phyloP scores from a whole-genome alignment of 2,113 vertebrate species.

The Caloenas nicobarica region DNA sequence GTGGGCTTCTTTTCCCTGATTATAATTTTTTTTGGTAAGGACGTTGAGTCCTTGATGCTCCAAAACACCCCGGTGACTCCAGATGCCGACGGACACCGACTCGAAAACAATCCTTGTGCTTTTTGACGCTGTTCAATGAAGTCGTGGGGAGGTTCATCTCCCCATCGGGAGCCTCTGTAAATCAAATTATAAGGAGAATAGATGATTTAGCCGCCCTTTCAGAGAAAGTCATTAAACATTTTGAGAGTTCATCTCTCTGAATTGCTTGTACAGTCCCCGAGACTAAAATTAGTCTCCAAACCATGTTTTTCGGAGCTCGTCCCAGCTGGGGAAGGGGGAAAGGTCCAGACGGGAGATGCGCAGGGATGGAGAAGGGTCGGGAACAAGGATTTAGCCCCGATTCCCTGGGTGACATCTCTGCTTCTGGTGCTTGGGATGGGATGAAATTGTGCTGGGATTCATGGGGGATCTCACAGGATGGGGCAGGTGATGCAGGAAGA shows the following conservation, averaged over 20 bases:
- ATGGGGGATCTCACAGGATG: accelerated
- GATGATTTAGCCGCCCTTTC: background rate
- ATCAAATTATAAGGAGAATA: background rate
- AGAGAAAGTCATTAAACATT: background rate
- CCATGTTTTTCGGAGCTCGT: background rate
- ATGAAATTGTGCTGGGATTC: background rate
- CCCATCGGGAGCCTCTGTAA: background rate
- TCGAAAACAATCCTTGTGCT: background rate
- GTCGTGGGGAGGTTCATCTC: background rate
- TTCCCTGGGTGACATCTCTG: background rate
- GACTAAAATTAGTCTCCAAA: background rate
- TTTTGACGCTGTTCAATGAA: background rate
- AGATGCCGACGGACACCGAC: accelerated
- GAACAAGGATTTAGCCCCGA: background rate
- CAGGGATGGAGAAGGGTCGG: background rate
- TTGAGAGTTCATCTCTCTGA: background rate
- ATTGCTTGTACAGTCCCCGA: background rate
- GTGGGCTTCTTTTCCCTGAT: background rate
- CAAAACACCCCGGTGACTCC: background rate
- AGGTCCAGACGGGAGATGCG: background rate
- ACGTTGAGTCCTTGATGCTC: background rate
- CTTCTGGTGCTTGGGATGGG: background rate
- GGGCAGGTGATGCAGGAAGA: background rate
- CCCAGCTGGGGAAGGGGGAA: background rate
- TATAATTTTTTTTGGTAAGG: background rate